phyloP scores from a whole-genome alignment of 2,888 invertebrate species.

The Scaptomyza reducta region DNA sequence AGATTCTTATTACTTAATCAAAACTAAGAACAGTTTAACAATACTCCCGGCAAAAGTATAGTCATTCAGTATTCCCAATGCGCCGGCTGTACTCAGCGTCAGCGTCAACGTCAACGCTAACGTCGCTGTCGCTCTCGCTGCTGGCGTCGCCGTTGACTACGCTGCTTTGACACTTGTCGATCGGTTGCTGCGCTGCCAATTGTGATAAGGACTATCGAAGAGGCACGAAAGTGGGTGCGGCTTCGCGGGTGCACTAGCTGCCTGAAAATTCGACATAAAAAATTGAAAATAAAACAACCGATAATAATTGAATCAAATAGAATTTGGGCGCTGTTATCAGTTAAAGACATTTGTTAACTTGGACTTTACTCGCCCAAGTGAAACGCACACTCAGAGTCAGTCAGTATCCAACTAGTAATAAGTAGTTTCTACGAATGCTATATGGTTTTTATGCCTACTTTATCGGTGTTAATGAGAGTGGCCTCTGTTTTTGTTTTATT shows the following conservation, averaged over 20 bases:
- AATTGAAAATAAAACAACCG: slow-evolving; percentile 31
- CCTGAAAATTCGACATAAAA: slow-evolving; percentile 30
- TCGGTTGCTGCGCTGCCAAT: slow-evolving; percentile 41
- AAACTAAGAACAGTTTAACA: not conserved
- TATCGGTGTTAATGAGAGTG: slow-evolving; percentile 34
- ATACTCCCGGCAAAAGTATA: not conserved
- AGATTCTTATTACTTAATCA: not conserved
- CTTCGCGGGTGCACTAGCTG: slow-evolving; percentile 13
- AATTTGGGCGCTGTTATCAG: slow-evolving; percentile 62
- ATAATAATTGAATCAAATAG: slow-evolving; percentile 32
- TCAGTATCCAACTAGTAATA: slow-evolving; percentile 9
- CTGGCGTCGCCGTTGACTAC: slow-evolving; percentile 12
- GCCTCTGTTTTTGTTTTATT: slow-evolving; percentile 27
- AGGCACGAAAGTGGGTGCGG: slow-evolving; percentile 11
- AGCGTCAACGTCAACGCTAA: not conserved
- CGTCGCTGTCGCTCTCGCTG: not conserved
- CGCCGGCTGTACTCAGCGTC: slow-evolving; percentile 13
- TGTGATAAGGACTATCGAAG: slow-evolving; percentile 48
- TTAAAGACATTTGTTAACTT: slow-evolving; percentile 52
- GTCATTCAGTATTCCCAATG: slow-evolving; percentile 15
- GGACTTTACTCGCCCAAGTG: slow-evolving; percentile 55
- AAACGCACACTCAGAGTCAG: slow-evolving; percentile 3
- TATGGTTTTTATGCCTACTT: not conserved
- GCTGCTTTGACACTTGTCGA: slow-evolving; percentile 51
- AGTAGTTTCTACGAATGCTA: slow-evolving; percentile 8